Percentiles rank a stretch among this genome's conserved stretches.
Evolutionary conservation across 2,113 vertebrate species (phyloP).

Genomic region (Plestiodon gilberti): DNA sequence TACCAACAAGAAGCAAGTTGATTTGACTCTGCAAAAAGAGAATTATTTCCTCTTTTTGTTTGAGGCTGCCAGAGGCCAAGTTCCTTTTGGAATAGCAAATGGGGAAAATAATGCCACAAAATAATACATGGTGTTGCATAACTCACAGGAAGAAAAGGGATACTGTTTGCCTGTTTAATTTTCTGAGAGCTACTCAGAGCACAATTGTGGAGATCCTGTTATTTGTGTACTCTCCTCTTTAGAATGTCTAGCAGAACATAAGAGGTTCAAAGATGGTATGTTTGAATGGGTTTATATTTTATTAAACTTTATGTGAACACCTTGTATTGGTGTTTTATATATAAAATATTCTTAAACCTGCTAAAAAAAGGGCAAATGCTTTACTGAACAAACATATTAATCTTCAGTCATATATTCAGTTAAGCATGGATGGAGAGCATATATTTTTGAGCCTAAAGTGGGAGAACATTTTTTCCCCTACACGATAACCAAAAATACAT

Average conservation of each 20-base stretch:
- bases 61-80: neutral
- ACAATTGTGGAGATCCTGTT: neutral
- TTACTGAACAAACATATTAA: neutral
- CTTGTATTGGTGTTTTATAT: neutral
- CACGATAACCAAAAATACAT: neutral
- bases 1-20: too few species aligned
- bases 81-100: neutral
- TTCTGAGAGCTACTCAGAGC: neutral
- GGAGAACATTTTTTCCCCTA: neutral
- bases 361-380: neutral
- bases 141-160: neutral
- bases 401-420: neutral
- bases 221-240: neutral
- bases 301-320: neutral
- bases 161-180: neutral
- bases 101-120: neutral
- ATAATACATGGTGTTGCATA: neutral
- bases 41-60: too few species aligned
- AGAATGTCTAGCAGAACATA: neutral
- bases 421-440: neutral
- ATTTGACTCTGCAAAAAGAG: too few species aligned
- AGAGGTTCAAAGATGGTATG: neutral
- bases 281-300: constrained; percentile 15
- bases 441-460: neutral
- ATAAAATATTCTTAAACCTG: neutral